These are phyloP conservation scores for Hyalella azteca DNA, from an alignment of 2,888 invertebrate species.

Conservation along the genomic window DNA sequence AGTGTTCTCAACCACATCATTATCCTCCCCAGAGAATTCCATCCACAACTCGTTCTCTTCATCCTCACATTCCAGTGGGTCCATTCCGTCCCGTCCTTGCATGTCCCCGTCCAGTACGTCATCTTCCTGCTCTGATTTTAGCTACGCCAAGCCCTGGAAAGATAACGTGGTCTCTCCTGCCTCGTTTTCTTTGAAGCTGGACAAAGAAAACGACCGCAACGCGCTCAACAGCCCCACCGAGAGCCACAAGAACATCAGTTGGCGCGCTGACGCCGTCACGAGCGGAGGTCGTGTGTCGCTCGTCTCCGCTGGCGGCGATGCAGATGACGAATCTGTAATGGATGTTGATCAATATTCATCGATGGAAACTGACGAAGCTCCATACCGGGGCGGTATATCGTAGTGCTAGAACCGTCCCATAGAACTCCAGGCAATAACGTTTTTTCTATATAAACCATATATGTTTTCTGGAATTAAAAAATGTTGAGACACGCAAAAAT, in stretches of 20 bases:
- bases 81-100: background rate
- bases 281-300: background rate
- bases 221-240: conserved; percentile 31
- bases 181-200: conserved; percentile 6
- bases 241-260: background rate
- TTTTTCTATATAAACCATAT: too few relatives aligned
- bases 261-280: conserved; percentile 2
- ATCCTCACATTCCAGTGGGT: conserved; percentile 13
- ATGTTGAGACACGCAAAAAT: too few relatives aligned
- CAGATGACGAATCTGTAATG: background rate
- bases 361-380: background rate
- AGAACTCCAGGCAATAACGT: too few relatives aligned
- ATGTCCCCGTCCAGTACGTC: conserved; percentile 32
- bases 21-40: conserved; percentile 10
- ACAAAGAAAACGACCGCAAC: conserved; percentile 42
- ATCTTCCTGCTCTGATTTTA: conserved; percentile 20
- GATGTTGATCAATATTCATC: conserved; percentile 6
- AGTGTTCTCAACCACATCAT: background rate
- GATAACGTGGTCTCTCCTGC: background rate
- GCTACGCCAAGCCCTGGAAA: background rate
- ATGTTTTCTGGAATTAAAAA: too few relatives aligned
- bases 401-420: too few relatives aligned
- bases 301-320: background rate
- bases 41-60: background rate
- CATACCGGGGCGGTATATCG: too few relatives aligned